A percentile compares a stretch with the other conserved stretches of the same genome.
These are phyloP conservation scores for Cephus pulcher DNA, from an alignment of 2,888 invertebrate species.

Conservation along the genomic window DNA sequence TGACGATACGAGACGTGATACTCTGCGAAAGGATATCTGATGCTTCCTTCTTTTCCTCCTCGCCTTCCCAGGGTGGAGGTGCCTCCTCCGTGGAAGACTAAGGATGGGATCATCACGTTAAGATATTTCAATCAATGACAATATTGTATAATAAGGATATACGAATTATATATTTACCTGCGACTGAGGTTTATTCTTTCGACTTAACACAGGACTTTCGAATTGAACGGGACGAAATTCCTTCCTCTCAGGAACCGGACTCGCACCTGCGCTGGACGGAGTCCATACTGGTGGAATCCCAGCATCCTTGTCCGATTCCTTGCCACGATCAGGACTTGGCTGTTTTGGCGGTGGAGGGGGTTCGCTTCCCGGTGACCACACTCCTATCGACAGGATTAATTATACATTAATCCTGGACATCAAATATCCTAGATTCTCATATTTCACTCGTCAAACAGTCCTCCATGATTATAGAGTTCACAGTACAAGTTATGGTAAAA, in stretches of 20 bases:
- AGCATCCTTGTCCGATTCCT: conserved; percentile 69
- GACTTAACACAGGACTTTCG: conserved; percentile 75
- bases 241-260: conserved; percentile 80
- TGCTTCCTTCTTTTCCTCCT: conserved; percentile 41
- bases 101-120: background rate
- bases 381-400: conserved; percentile 62
- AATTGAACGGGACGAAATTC: conserved; percentile 84
- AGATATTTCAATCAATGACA: background rate
- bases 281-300: conserved; percentile 83
- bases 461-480: background rate
- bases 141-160: background rate
- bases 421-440: background rate
- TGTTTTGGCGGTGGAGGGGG: conserved; percentile 61
- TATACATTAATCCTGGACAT: background rate
- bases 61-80: conserved; percentile 32
- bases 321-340: conserved; percentile 64
- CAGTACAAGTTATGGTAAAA: background rate
- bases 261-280: conserved; percentile 78
- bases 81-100: conserved; percentile 23
- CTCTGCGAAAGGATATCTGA: conserved; percentile 40
- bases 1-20: conserved; percentile 58
- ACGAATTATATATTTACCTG: conserved; percentile 47
- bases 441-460: background rate
- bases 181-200: conserved; percentile 66
- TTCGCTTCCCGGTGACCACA: conserved; percentile 73